Conservation (phyloP, 2,888 invertebrate species). For the Pandemis cinnamomeana region DNA sequence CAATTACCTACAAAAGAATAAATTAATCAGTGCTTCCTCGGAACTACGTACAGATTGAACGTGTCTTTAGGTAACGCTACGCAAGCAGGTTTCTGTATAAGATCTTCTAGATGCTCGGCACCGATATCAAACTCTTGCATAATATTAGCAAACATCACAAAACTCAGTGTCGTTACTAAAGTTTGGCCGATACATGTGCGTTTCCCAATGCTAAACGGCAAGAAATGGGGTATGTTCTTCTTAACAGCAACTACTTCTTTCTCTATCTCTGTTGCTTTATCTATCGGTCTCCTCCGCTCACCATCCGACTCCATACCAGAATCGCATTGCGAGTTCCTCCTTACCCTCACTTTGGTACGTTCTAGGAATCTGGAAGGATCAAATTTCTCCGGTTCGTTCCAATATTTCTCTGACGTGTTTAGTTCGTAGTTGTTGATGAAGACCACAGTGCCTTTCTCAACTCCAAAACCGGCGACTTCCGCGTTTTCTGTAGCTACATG, state of each 20-base stretch:
- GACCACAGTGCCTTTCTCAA: slow-evolving; percentile 91
- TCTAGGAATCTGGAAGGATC: slow-evolving; percentile 90
- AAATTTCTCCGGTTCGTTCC: slow-evolving; percentile 89
- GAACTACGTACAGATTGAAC: slow-evolving; percentile 86
- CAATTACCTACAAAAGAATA: slow-evolving; percentile 48
- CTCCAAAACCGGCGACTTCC: slow-evolving; percentile 87
- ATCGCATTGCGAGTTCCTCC: slow-evolving; percentile 81
- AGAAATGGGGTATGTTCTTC: slow-evolving; percentile 88
- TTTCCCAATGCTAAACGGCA: slow-evolving; percentile 94
- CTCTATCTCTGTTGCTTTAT: slow-evolving; percentile 59
- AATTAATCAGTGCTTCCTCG: slow-evolving; percentile 70
- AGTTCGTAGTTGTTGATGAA: slow-evolving; percentile 94
- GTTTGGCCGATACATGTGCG: slow-evolving; percentile 94
- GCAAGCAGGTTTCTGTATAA: slow-evolving; percentile 87
- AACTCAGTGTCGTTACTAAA: slow-evolving; percentile 90
- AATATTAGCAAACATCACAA: slow-evolving; percentile 89
- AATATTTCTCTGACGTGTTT: slow-evolving; percentile 89
- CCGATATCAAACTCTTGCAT: slow-evolving; percentile 88
- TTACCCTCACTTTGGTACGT: slow-evolving; percentile 61
- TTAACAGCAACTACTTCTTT: slow-evolving; percentile 74
- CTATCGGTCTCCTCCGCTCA: slow-evolving; percentile 58
- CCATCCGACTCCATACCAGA: slow-evolving; percentile 84
- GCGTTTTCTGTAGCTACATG: slow-evolving; percentile 93
- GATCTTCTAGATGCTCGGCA: slow-evolving; percentile 77
- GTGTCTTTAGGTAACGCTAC: slow-evolving; percentile 90